These are phyloP conservation scores for Glyptemys insculpta DNA, from an alignment of 2,797 vertebrate genomes.

Conservation along the genomic window DNA sequence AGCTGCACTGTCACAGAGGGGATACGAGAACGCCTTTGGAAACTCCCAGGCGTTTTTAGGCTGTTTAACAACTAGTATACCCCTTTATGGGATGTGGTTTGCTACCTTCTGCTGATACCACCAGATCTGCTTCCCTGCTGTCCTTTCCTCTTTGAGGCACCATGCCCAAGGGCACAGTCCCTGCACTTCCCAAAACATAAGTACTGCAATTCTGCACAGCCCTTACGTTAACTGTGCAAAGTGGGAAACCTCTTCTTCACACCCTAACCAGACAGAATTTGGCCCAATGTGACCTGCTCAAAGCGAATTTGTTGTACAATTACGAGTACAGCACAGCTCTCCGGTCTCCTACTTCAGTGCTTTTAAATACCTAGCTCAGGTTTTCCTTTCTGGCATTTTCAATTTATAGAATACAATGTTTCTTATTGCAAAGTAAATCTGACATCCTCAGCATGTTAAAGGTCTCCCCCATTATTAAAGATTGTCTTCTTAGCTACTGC, in stretches of 20 bases:
- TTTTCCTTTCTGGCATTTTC: not conserved
- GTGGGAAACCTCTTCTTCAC: not conserved
- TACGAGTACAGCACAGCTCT: not conserved
- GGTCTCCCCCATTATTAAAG: not conserved
- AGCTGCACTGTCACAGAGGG: not conserved
- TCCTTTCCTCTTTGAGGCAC: not conserved
- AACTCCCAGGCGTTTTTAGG: not conserved
- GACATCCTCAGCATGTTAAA: not conserved
- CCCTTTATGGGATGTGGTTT: not conserved
- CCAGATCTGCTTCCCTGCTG: not conserved
- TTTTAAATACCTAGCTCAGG: slow-evolving; percentile 9
- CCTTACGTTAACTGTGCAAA: not conserved
- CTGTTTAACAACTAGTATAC: not conserved
- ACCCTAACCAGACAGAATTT: not conserved
- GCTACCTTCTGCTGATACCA: not conserved
- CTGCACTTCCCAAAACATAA: not conserved
- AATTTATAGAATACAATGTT: not conserved
- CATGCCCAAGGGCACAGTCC: not conserved
- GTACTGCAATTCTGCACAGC: not conserved
- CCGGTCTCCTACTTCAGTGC: not conserved
- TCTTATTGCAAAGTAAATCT: not conserved
- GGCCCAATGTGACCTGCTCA: not conserved
- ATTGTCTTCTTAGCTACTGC: not conserved
- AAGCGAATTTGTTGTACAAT: slow-evolving; percentile 1
- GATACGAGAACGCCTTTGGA: not conserved